Conservation (phyloP, 2,888 invertebrate species). For the Eilema caniola region DNA sequence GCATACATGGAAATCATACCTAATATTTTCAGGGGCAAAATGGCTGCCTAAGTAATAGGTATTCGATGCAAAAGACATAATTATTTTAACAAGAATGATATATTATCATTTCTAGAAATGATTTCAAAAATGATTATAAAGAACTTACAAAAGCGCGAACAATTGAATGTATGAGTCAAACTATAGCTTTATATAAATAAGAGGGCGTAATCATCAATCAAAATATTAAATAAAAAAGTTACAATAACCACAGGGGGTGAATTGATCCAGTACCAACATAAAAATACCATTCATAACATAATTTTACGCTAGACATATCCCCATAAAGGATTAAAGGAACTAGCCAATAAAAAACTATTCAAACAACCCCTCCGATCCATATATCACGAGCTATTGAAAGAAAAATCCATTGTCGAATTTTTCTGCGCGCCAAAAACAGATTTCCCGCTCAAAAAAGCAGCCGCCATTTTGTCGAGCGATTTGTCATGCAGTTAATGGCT, state of each 20-base stretch:
- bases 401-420: constrained; percentile 74
- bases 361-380: constrained; percentile 64
- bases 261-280: constrained; percentile 9
- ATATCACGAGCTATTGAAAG: constrained; percentile 78
- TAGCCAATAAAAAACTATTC: constrained; percentile 72
- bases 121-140: too few relatives aligned
- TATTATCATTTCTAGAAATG: background rate
- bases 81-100: too few relatives aligned
- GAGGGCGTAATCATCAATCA: constrained; percentile 4
- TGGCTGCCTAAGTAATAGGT: too few relatives aligned
- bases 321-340: constrained; percentile 76
- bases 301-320: constrained; percentile 58
- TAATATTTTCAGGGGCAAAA: too few relatives aligned
- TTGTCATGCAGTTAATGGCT: constrained; percentile 88
- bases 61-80: too few relatives aligned
- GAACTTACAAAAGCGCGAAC: background rate
- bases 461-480: constrained; percentile 83
- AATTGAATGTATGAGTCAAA: background rate
- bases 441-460: constrained; percentile 78
- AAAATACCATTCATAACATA: constrained; percentile 43
- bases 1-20: too few relatives aligned
- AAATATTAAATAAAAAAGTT: constrained; percentile 9
- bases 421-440: constrained; percentile 67
- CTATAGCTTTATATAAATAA: background rate
- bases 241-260: background rate